Evolutionary conservation across 30 jellyfish, hydroid and myxozoan species (phyloP).

Genomic region (Hydractinia symbiolongicarpus): DNA sequence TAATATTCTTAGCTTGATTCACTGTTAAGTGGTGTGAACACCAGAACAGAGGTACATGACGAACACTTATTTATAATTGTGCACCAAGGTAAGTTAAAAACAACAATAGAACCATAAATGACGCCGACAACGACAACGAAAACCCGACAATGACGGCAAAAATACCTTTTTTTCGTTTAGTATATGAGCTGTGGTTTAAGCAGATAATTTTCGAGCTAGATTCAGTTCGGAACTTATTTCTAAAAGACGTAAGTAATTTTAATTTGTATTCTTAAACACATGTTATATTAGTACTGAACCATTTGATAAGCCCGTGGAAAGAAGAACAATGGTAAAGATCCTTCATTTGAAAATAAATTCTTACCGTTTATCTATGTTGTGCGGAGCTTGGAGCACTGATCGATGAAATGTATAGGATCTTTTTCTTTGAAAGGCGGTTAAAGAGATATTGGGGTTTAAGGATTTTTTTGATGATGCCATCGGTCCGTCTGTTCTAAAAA

Average conservation of each 20-base stretch:
- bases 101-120: no score
- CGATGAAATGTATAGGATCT: no score
- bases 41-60: conserved; percentile 53
- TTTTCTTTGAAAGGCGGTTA: no score
- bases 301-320: not conserved
- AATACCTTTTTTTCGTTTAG: conserved; percentile 35
- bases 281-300: not conserved
- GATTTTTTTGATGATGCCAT: no score
- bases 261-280: not conserved
- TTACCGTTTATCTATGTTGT: no score
- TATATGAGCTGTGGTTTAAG: conserved; percentile 74
- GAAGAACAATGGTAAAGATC: no score
- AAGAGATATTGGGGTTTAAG: no score
- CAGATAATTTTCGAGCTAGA: conserved; percentile 72
- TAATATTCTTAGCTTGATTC: conserved; percentile 31
- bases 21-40: conserved; percentile 36
- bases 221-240: conserved; percentile 52
- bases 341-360: no score
- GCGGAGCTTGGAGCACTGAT: no score
- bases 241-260: conserved; percentile 38
- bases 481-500: no score
- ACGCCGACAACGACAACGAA: no score
- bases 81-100: conserved; percentile 50
- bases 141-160: not conserved
- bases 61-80: conserved; percentile 60